Evolutionary conservation across 2,888 invertebrate species (phyloP).

Genomic region (Mesorhabditis sp.): DNA sequence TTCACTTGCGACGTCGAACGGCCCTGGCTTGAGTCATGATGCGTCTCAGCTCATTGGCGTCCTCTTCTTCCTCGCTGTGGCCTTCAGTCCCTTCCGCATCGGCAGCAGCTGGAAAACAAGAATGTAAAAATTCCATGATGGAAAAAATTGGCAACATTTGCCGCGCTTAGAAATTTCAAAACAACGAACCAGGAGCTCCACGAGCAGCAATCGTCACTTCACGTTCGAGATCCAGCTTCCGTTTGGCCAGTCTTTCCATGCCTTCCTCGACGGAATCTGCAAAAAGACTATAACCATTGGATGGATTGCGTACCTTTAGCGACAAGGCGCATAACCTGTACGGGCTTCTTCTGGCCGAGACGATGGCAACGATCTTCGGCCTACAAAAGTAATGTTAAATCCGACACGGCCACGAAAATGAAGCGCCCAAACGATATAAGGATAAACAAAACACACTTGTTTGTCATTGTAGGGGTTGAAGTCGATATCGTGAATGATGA

Average conservation of each 20-base stretch:
- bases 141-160: too few relatives aligned
- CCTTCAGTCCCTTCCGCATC: too few relatives aligned
- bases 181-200: too few relatives aligned
- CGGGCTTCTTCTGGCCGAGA: slow-evolving; percentile 60
- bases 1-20: too few relatives aligned
- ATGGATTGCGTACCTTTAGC: slow-evolving; percentile 67
- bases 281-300: too few relatives aligned
- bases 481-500: slow-evolving; percentile 93
- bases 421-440: neutral
- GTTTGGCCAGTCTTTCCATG: slow-evolving; percentile 82
- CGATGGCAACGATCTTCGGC: slow-evolving; percentile 73
- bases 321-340: slow-evolving; percentile 79
- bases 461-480: slow-evolving; percentile 98
- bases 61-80: too few relatives aligned
- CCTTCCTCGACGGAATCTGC: slow-evolving; percentile 68
- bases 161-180: too few relatives aligned
- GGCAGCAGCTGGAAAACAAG: too few relatives aligned
- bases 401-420: too few relatives aligned
- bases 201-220: slow-evolving; percentile 67
- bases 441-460: slow-evolving; percentile 66
- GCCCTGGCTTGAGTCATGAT: too few relatives aligned
- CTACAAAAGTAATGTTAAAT: slow-evolving; percentile 59
- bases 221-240: slow-evolving; percentile 84
- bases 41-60: too few relatives aligned
- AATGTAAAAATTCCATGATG: too few relatives aligned